These are phyloP conservation scores for Mythimna ferrago DNA, from an alignment of 2,888 invertebrate genomes.

Conservation along the genomic window DNA sequence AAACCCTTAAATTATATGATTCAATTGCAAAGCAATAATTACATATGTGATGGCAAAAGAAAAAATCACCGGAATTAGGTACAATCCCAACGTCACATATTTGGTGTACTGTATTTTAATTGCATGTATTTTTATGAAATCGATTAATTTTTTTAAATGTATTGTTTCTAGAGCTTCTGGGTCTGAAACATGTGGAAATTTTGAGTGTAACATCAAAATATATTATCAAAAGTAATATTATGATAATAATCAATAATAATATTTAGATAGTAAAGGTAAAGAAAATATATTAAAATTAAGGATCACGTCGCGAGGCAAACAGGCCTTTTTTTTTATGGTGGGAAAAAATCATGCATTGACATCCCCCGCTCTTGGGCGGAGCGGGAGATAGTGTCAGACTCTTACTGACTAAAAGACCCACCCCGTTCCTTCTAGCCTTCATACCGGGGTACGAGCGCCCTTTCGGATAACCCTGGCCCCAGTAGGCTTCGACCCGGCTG, in stretches of 20 bases:
- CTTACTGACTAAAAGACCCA: too few relatives aligned
- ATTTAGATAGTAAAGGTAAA: too few relatives aligned
- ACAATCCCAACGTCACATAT: constrained; percentile 11
- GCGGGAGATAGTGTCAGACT: too few relatives aligned
- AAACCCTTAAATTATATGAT: constrained; percentile 26
- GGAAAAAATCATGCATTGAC: too few relatives aligned
- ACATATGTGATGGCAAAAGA: constrained; percentile 18
- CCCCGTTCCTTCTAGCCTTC: too few relatives aligned
- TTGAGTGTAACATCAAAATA: neutral
- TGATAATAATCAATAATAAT: neutral
- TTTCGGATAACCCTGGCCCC: too few relatives aligned
- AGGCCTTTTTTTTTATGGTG: too few relatives aligned
- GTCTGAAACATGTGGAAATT: constrained; percentile 33
- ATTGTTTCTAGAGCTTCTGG: constrained; percentile 14
- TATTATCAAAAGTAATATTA: neutral
- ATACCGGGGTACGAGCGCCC: too few relatives aligned
- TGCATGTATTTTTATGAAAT: constrained; percentile 18
- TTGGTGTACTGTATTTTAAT: constrained; percentile 19
- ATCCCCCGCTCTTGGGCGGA: too few relatives aligned
- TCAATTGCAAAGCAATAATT: constrained; percentile 36
- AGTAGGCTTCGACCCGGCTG: too few relatives aligned
- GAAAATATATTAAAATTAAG: too few relatives aligned
- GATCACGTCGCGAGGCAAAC: too few relatives aligned
- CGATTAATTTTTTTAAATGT: neutral
- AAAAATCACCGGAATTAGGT: constrained; percentile 13